These are phyloP conservation scores for Dallia pectoralis DNA, from an alignment of 2,797 vertebrate species.

Conservation along the genomic window DNA sequence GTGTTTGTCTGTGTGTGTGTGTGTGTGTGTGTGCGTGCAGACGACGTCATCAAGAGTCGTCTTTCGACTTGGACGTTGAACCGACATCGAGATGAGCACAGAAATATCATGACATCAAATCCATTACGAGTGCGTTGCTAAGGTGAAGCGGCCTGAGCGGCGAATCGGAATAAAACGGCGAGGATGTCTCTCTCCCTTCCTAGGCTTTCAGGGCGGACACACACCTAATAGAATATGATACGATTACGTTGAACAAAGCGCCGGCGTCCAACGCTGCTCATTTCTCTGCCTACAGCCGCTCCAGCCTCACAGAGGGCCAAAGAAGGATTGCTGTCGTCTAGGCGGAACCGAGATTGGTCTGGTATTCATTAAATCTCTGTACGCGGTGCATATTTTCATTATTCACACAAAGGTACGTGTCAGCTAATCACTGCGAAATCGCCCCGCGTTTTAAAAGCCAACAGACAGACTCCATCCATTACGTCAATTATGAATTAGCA, in stretches of 20 bases:
- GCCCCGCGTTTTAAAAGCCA: conserved; percentile 82
- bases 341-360: conserved; percentile 75
- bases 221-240: conserved; percentile 48
- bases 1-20: neutral
- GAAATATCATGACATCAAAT: neutral
- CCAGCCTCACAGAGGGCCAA: conserved; percentile 72
- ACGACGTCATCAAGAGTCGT: neutral
- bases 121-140: neutral
- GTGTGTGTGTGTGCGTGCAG: neutral
- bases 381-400: conserved; percentile 78
- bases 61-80: neutral
- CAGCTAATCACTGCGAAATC: conserved; percentile 83
- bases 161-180: neutral
- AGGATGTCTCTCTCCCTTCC: neutral
- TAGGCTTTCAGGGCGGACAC: conserved; percentile 43
- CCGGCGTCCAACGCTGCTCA: conserved; percentile 78
- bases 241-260: conserved; percentile 73
- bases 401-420: conserved; percentile 82
- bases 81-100: neutral
- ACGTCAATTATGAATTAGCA: conserved; percentile 90
- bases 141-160: neutral
- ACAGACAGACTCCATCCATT: conserved; percentile 87
- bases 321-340: conserved; percentile 43
- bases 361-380: conserved; percentile 74
- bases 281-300: conserved; percentile 82